Evolutionary conservation across 2,888 invertebrate species (phyloP), one percentile per base, ranked within the genome.

Genomic region (Rhopalosiphum nymphaeae): DNA sequence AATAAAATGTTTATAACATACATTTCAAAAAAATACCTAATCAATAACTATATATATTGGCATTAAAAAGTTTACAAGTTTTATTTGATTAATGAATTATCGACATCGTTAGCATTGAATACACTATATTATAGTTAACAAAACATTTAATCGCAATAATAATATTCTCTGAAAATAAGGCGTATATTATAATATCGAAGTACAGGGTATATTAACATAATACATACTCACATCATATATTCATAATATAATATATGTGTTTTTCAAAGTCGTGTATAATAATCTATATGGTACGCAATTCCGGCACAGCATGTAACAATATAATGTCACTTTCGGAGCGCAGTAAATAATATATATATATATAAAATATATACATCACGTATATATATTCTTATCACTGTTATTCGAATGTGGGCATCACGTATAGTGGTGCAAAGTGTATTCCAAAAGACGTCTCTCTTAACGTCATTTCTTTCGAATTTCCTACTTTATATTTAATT

Each of bases 401-500:
- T 36, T 53, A 56, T 36, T 25, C 36, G 25, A 88, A 36, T 78
- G 36, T 16, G 78, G 78, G 21, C 78, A 78, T 21, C 26, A 13
- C 49, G 49, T 36, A 53, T 13, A 56, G 88, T 78, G 9, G 88
- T 9, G 87, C 25, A 36, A 88, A 53, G 4, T 53, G n/a, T 53
- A 49, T 56, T 53, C 88, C 36, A 36, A 56, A 29, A 88, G 88
- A 88, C 36, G 53, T 88, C 53, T 56, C 36, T 88, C 25, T 88
- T 25, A 88, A 53, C 87, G 36, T 36, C 36, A 21, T 88, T 88
- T 53, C 53, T 88, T 88, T 53, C 36, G 53, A 56, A 53, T 88
- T 56, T 36, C 36, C 53, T 56, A 36, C 88, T 36, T 88, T 36
- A 56, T 53, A 88, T 88, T 88, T 88, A 88, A 88, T 88, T 56